Base-by-base conservation (phyloP, 1,140 invertebrate genomes). In the Papilio dardanus region DNA sequence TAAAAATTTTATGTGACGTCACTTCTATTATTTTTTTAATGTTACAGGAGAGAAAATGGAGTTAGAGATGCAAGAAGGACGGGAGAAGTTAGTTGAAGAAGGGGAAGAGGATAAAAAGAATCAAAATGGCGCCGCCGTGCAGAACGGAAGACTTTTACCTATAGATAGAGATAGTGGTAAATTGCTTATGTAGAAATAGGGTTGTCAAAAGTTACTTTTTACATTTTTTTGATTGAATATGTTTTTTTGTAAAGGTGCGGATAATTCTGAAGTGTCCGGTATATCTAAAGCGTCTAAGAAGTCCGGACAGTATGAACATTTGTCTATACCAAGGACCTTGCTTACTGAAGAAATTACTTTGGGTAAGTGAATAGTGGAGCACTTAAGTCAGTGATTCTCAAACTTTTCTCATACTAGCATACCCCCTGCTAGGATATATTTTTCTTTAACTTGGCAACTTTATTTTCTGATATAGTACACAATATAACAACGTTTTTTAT, bases 261-360 rank as follows among this genome's bases (percentile, higher is more conserved):
- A 98, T 87, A 97, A 97, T 73, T 97, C 96, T 3, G 97, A 96
- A 77, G 96, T 96, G 24, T 96, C 96, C 4, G 96, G 96, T 31
- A 96, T 96, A 69, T 97, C 96, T 0, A 95, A 95, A 37, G 95
- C 95, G 21, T 97, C 97, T 0, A 96, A 96, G 86, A 93, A 92
- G 68, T 94, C 94, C 0, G 83, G 85, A 0, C 96, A 95, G 58
- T 97, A 96, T 82, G 97, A 98, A 46, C 96, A 96, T 79, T 91
- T 98, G 6, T 93, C 95, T 0, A 95, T 97, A 67, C 96, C 97
- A 0, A 94, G 97, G 65, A 94, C 95, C 16, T 94, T 97, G 76
- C 92, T 99, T 0, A 95, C 95, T 4, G 97, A 98, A 62, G 93
- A 97, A 30, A 97, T 98, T 76, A 96, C 97, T 7, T 94, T 99